Evolutionary conservation across 2,113 vertebrate species (phyloP), one percentile per base, ranked within the genome.

Genomic region (Corythaixoides concolor): DNA sequence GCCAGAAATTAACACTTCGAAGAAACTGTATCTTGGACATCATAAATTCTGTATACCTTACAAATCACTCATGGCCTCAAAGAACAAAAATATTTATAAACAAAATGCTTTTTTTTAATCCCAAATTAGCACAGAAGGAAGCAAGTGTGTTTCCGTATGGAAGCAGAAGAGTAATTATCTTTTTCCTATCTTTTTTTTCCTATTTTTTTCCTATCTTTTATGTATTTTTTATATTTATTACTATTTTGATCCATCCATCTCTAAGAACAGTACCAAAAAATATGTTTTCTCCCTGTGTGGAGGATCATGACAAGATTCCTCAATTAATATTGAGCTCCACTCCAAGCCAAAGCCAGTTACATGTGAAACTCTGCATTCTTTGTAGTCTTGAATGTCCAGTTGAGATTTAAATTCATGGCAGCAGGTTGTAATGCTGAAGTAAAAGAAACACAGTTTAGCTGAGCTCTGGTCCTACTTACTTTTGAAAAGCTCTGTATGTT

Each of bases 331-430:
- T 0, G 1, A 84, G 6, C 19, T 89, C 74, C 20, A 47, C 8
- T 60, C 60, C 49, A 84, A 77, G 64, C 20, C 23, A 92, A 80
- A 89, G 12, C 11, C 33, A 64, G 19, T 45, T n/a, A 64, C n/a
- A 50, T 1, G 11, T 86, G 90, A 74, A 90, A 59, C n/a, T 77
- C n/a, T 69, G 18, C 30, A 72, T 68, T 84, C 49, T 79, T 94
- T 83, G 24, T 53, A 68, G 21, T 82, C 15, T 79, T 76, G 39
- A 60, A 55, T 62, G 28, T 76, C n/a, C 49, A 47, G 37, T 24
- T 47, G 13, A 76, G 15, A 73, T 93, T 96, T 94, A 83, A 95
- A 93, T 85, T 95, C 74, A 88, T 15, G 19, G 16, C 27, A 95
- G 9, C 39, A 85, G 53, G 12, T 16, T 95, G 55, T 50, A 74